Percentiles rank a stretch among this genome's conserved stretches.
These are phyloP conservation scores for Hydrolagus affinis DNA, from an alignment of 2,113 vertebrate genomes.

Conservation along the genomic window DNA sequence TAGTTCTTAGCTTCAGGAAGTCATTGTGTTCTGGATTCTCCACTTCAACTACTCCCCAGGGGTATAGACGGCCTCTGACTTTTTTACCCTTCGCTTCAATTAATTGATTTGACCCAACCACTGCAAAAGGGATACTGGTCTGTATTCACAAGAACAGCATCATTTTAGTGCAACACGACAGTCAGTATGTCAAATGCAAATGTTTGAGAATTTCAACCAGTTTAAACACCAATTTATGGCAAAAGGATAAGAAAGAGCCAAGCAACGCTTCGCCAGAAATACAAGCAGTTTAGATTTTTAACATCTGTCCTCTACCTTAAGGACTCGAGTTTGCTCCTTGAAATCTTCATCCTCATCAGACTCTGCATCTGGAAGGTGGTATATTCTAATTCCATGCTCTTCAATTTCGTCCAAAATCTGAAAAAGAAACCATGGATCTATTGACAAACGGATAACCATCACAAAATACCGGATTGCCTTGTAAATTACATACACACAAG, in stretches of 20 bases:
- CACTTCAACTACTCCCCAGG: slow-evolving; percentile 96
- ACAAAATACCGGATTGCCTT: neutral
- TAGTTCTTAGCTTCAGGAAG: slow-evolving; percentile 93
- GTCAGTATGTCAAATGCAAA: neutral
- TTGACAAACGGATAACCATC: neutral
- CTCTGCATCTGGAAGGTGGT: slow-evolving; percentile 92
- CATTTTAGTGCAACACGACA: neutral
- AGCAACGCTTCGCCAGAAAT: neutral
- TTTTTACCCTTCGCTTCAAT: slow-evolving; percentile 99
- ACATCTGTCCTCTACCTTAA: slow-evolving; percentile 64
- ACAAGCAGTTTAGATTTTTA: neutral
- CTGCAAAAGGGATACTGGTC: slow-evolving; percentile 93
- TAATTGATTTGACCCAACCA: slow-evolving; percentile 94
- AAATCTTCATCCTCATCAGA: slow-evolving; percentile 97
- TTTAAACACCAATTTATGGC: neutral
- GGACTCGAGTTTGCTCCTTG: slow-evolving; percentile 90
- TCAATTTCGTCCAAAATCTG: slow-evolving; percentile 97
- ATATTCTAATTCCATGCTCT: slow-evolving; percentile 95
- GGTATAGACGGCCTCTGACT: slow-evolving; percentile 89
- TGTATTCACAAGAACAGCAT: slow-evolving; percentile 41
- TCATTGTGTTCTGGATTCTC: slow-evolving; percentile 97
- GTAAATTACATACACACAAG: too few species aligned
- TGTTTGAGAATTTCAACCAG: neutral
- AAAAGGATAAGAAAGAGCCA: neutral
- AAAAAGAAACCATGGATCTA: neutral